These are phyloP conservation scores for Rhagoletis pomonella DNA, from an alignment of 1,140 invertebrate genomes.

Conservation along the genomic window DNA sequence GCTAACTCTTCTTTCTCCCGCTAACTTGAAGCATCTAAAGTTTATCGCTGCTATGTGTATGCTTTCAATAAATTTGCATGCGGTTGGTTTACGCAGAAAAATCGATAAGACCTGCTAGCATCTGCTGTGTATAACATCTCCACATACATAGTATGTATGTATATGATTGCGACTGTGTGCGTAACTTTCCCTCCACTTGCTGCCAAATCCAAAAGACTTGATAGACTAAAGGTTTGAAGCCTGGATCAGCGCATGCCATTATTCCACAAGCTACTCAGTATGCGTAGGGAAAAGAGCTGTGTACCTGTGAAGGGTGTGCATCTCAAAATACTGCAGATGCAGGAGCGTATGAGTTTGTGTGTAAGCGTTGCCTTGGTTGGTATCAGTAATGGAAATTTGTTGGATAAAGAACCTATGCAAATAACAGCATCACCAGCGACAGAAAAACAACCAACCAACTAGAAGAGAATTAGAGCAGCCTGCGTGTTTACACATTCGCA, in stretches of 20 bases:
- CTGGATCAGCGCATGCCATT: background rate
- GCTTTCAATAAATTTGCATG: constrained; percentile 5
- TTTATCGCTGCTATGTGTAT: background rate
- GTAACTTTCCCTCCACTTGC: background rate
- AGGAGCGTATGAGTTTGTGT: background rate
- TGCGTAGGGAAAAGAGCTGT: background rate
- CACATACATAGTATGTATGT: background rate
- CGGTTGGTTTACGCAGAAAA: background rate
- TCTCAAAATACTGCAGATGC: no score
- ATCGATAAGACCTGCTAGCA: constrained; percentile 7
- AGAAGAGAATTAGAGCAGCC: background rate
- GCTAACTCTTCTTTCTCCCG: background rate
- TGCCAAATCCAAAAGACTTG: background rate
- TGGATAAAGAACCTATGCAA: constrained; percentile 47
- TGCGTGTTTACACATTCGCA: no score
- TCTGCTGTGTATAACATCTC: no score
- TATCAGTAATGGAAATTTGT: constrained; percentile 41
- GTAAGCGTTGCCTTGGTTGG: background rate
- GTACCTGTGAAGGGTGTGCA: background rate
- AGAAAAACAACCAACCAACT: no score
- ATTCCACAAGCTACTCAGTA: background rate
- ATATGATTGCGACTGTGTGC: background rate
- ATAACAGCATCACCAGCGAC: constrained; percentile 23
- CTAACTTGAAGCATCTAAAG: background rate
- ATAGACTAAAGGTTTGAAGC: background rate